Evolutionary conservation across 2,888 invertebrate species (phyloP).

Genomic region (Brachyptera risi): DNA sequence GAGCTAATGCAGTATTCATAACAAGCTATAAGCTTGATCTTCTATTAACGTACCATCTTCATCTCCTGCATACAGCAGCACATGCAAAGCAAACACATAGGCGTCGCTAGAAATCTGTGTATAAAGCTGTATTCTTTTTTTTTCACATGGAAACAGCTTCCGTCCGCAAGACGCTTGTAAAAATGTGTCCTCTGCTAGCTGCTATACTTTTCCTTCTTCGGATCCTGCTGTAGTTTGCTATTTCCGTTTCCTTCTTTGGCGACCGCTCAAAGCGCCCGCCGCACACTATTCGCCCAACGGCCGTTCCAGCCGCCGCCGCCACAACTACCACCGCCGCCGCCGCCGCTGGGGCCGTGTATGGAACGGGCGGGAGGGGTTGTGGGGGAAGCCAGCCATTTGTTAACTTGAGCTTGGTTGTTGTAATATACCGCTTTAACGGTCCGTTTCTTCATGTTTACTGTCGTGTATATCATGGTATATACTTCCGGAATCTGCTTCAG

Average conservation of each 20-base stretch:
- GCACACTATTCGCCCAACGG: too few species aligned
- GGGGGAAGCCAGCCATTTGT: constrained; percentile 7
- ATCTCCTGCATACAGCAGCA: too few species aligned
- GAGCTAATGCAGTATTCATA: too few species aligned
- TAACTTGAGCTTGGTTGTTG: constrained; percentile 7
- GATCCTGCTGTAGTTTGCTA: not conserved
- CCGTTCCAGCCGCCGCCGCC: too few species aligned
- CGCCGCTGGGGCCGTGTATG: not conserved
- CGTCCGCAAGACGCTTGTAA: constrained; percentile 7
- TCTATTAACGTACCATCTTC: too few species aligned
- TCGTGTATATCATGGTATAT: constrained; percentile 16
- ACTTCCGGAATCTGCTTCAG: not conserved
- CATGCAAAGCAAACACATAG: too few species aligned
- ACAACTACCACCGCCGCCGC: too few species aligned
- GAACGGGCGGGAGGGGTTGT: not conserved
- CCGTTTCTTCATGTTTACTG: constrained; percentile 14
- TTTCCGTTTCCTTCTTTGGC: constrained; percentile 27
- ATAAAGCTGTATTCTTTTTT: too few species aligned
- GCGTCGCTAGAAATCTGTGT: too few species aligned
- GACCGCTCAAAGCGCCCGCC: constrained; percentile 9
- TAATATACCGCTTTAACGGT: constrained; percentile 10
- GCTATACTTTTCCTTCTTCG: too few species aligned
- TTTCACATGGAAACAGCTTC: constrained; percentile 15
- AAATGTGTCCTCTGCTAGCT: constrained; percentile 16
- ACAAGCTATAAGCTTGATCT: too few species aligned